Evolutionary conservation across 2,113 vertebrate species (phyloP).

Genomic region (Rallus limicola): DNA sequence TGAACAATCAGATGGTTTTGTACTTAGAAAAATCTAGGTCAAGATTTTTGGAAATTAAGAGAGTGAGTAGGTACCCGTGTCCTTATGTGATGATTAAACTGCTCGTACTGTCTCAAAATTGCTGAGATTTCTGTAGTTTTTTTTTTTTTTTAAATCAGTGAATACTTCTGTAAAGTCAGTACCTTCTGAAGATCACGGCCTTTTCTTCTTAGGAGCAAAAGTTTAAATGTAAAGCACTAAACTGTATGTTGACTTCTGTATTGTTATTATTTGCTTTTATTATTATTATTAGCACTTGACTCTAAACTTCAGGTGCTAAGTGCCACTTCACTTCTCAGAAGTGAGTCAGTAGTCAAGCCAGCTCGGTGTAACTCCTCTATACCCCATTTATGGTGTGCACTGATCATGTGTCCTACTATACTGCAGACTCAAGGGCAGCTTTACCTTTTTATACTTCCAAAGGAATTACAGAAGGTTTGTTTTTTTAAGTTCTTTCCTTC

Average conservation of each 20-base stretch:
- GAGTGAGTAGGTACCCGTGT: background rate
- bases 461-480: background rate
- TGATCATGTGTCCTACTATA: background rate
- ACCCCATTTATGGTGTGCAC: rapidly evolving
- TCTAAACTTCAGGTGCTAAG: background rate
- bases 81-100: background rate
- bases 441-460: background rate
- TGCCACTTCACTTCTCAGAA: background rate
- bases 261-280: background rate
- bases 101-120: background rate
- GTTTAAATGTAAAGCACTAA: background rate
- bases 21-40: background rate
- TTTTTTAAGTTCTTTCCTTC: background rate
- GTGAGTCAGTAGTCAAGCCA: background rate
- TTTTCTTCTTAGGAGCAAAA: background rate
- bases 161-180: background rate
- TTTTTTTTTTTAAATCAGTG: background rate
- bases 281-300: background rate
- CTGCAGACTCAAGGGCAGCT: background rate
- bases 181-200: background rate
- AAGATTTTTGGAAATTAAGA: background rate
- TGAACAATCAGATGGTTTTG: background rate
- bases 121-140: background rate
- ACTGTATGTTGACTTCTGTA: background rate
- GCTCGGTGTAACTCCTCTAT: background rate